Evolutionary conservation across 2,797 vertebrate genomes (phyloP).

Genomic region (Cryptoprocta ferox): DNA sequence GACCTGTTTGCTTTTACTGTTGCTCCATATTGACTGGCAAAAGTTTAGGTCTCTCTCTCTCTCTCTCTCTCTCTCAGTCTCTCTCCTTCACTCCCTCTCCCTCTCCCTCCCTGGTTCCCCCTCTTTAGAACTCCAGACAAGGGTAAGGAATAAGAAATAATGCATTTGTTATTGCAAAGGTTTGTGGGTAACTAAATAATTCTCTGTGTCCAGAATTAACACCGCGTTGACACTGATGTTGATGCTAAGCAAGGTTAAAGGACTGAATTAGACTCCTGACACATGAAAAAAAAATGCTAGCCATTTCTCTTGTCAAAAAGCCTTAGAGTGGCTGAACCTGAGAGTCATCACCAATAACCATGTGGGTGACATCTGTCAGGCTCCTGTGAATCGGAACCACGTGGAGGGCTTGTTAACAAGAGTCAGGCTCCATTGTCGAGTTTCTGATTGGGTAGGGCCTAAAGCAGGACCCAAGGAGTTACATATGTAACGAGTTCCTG

Average conservation of each 20-base stretch:
- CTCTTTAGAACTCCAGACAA: background rate
- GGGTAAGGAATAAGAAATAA: background rate
- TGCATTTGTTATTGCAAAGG: background rate
- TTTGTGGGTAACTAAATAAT: background rate
- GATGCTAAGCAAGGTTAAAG: background rate
- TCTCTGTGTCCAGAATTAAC: background rate
- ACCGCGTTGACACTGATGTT: background rate
- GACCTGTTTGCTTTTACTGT: constrained; percentile 13
- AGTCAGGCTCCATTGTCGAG: accelerated
- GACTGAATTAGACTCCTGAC: background rate
- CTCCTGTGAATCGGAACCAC: background rate
- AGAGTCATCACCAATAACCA: constrained; percentile 70
- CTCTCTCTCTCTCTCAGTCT: background rate
- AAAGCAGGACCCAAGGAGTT: background rate
- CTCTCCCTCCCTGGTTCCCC: background rate
- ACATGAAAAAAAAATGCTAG: constrained; percentile 64
- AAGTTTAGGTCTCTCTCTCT: background rate
- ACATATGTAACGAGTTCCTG: background rate
- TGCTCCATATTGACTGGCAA: background rate
- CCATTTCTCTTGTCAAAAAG: constrained; percentile 78
- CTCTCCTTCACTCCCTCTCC: background rate
- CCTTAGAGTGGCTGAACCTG: constrained; percentile 72
- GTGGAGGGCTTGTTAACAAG: background rate
- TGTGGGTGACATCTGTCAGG: background rate
- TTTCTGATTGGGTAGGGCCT: background rate